Percentiles rank a stretch among this genome's conserved stretches.
Evolutionary conservation across 2,113 vertebrate species (phyloP).

Genomic region (Coregonus clupeaformis): DNA sequence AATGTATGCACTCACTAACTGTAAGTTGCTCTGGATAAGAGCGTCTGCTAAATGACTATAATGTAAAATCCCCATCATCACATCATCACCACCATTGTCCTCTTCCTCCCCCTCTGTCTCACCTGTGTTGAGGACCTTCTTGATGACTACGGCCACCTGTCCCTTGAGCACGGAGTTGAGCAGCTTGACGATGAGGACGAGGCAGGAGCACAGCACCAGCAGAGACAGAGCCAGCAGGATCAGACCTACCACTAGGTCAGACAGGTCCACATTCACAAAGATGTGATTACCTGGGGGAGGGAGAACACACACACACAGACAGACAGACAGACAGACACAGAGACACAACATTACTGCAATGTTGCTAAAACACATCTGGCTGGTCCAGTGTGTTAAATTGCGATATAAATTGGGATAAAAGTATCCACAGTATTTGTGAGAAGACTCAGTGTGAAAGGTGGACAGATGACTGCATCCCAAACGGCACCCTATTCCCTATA

Average conservation of each 20-base stretch:
- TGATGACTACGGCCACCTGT: constrained; percentile 87
- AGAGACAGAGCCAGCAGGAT: constrained; percentile 85
- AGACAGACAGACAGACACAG: constrained; percentile 6
- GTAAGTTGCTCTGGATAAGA: too few species aligned
- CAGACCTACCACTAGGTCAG: constrained; percentile 81
- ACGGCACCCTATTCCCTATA: too few species aligned
- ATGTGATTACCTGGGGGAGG: neutral
- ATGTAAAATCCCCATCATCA: too few species aligned
- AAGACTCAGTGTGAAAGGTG: too few species aligned
- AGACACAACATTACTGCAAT: neutral
- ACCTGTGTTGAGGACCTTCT: constrained; percentile 93
- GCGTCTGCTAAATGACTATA: too few species aligned
- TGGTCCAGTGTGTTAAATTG: too few species aligned
- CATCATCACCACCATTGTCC: too few species aligned
- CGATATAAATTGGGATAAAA: too few species aligned
- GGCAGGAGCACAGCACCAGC: constrained; percentile 84
- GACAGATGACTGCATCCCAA: too few species aligned
- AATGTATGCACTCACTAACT: too few species aligned
- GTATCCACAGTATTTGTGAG: too few species aligned
- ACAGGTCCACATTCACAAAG: neutral
- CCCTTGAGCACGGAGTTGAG: constrained; percentile 92
- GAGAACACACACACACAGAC: neutral
- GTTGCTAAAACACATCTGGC: too few species aligned
- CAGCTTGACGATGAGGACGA: constrained; percentile 88
- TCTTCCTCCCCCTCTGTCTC: constrained; percentile 7